A percentile compares a stretch with the other conserved stretches of the same genome.
These are phyloP conservation scores for Xiphorhynchus erythropygius DNA, from an alignment of 2,797 vertebrate species.

Conservation along the genomic window DNA sequence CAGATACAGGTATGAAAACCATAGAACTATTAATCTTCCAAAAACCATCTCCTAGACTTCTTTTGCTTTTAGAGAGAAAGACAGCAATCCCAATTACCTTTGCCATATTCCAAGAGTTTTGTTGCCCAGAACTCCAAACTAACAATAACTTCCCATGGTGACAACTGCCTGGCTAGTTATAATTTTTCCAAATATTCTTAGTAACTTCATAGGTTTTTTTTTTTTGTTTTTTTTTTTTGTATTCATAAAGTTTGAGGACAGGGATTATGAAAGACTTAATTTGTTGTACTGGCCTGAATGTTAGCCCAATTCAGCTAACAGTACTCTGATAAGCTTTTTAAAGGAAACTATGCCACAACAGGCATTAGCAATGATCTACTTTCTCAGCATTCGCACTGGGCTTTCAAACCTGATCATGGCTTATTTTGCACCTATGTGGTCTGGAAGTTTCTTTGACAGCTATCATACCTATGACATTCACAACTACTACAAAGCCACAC, in stretches of 20 bases:
- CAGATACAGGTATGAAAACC: too few species aligned
- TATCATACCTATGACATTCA: not conserved
- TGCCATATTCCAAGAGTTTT: too few species aligned
- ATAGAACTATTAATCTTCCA: too few species aligned
- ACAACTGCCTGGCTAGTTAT: too few species aligned
- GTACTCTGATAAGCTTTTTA: not conserved
- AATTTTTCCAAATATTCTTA: too few species aligned
- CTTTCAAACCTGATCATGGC: not conserved
- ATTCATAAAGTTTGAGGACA: not conserved
- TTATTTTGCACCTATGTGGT: not conserved
- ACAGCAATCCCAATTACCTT: too few species aligned
- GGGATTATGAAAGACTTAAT: not conserved
- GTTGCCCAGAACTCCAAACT: too few species aligned
- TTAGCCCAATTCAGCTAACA: not conserved
- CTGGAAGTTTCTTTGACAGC: not conserved
- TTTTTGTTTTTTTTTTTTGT: accelerated
- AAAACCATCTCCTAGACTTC: too few species aligned
- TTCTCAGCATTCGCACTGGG: not conserved
- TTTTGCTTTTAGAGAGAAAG: too few species aligned
- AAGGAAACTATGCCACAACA: not conserved
- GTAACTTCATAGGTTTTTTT: not conserved
- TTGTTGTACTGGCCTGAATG: not conserved
- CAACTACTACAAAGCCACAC: not conserved
- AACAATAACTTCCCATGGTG: too few species aligned
- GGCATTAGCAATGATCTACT: not conserved